Percentiles rank a stretch among this genome's conserved stretches.
Evolutionary conservation across 1,140 invertebrate genomes (phyloP).

Genomic region (Drosophila persimilis): DNA sequence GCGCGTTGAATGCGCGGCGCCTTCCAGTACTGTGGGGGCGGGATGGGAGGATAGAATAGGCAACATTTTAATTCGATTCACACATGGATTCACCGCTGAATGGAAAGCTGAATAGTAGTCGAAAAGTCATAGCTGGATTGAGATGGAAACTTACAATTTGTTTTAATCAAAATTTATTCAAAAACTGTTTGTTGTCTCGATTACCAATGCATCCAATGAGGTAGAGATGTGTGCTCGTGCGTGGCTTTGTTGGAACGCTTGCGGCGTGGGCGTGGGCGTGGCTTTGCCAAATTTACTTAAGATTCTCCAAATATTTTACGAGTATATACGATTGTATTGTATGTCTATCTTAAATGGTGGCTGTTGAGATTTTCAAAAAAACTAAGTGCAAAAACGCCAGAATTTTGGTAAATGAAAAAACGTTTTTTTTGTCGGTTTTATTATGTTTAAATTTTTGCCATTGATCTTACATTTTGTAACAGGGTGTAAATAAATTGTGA

Average conservation of each 20-base stretch:
- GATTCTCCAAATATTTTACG: slow-evolving; percentile 49
- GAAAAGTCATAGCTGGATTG: slow-evolving; percentile 48
- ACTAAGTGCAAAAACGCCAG: slow-evolving; percentile 62
- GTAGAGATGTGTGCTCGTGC: slow-evolving; percentile 70
- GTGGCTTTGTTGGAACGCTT: slow-evolving; percentile 59
- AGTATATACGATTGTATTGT: slow-evolving; percentile 20
- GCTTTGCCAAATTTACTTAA: slow-evolving; percentile 39
- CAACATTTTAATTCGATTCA: slow-evolving; percentile 11
- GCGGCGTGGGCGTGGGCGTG: slow-evolving; percentile 57
- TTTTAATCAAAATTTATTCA: slow-evolving; percentile 55
- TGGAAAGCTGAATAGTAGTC: slow-evolving; percentile 28
- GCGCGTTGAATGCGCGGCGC: slow-evolving; percentile 77
- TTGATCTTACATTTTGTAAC: slow-evolving; percentile 78
- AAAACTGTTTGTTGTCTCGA: slow-evolving; percentile 46
- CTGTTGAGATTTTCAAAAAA: slow-evolving; percentile 38
- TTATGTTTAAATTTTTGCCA: slow-evolving; percentile 59
- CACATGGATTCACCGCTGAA: background rate
- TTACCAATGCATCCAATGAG: slow-evolving; percentile 78
- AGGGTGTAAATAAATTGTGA: slow-evolving; percentile 79
- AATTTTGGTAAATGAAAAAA: slow-evolving; percentile 74
- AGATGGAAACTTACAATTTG: slow-evolving; percentile 75
- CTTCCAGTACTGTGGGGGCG: slow-evolving; percentile 70
- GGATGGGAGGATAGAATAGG: background rate
- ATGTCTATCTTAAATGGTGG: slow-evolving; percentile 34
- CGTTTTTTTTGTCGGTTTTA: slow-evolving; percentile 57